Conservation (phyloP, 2,797 vertebrate species). For the Harpagifer antarcticus region DNA sequence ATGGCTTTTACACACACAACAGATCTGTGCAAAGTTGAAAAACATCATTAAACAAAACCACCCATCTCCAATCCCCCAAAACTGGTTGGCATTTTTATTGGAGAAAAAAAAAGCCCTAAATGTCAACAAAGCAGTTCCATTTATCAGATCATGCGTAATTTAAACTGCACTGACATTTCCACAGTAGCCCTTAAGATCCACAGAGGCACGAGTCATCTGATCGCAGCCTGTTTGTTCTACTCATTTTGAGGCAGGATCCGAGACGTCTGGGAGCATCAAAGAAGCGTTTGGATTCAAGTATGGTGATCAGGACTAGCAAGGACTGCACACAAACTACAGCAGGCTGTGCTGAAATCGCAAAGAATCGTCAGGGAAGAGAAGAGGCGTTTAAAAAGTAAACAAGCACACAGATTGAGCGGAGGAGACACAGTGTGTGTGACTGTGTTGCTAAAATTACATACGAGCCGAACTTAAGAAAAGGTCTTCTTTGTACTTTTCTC, state of each 20-base stretch:
- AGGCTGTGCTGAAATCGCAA: slow-evolving; percentile 33
- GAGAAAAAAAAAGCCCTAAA: slow-evolving; percentile 18
- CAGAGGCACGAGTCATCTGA: slow-evolving; percentile 56
- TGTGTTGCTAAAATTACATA: slow-evolving; percentile 30
- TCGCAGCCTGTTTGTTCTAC: slow-evolving; percentile 65
- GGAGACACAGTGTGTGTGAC: background rate
- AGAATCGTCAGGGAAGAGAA: slow-evolving; percentile 37
- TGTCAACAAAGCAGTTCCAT: slow-evolving; percentile 59
- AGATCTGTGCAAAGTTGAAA: slow-evolving; percentile 1
- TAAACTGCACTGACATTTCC: slow-evolving; percentile 77
- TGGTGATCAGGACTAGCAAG: slow-evolving; percentile 57
- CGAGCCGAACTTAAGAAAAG: slow-evolving; percentile 1
- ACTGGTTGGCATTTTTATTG: slow-evolving; percentile 28
- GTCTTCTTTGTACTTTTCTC: background rate
- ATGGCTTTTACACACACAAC: slow-evolving; percentile 5
- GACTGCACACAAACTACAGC: slow-evolving; percentile 35
- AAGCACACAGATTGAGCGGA: slow-evolving; percentile 15
- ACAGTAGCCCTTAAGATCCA: slow-evolving; percentile 63
- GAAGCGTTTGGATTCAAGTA: slow-evolving; percentile 62
- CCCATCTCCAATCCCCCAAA: background rate
- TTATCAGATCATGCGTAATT: slow-evolving; percentile 66
- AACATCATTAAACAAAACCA: slow-evolving; percentile 5
- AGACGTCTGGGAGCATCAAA: slow-evolving; percentile 69
- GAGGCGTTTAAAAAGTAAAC: slow-evolving; percentile 31
- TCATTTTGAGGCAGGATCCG: slow-evolving; percentile 47